Conservation (phyloP, 2,113 vertebrate species). For the Papio anubis region DNA sequence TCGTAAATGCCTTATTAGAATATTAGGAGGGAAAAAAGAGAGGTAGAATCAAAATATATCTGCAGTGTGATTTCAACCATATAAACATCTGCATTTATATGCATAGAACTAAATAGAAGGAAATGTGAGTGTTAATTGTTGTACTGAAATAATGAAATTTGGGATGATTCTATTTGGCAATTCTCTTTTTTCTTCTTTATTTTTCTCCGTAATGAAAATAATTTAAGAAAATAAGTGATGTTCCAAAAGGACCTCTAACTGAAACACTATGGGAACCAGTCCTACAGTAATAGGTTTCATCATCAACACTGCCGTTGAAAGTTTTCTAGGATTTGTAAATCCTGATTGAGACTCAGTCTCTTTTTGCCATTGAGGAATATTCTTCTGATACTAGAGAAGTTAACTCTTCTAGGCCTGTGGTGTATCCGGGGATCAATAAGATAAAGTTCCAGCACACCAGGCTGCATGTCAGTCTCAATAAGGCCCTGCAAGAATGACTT, state of each 20-base stretch:
- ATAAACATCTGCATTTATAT: background rate
- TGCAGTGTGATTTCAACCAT: background rate
- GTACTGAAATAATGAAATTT: background rate
- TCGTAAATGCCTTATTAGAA: background rate
- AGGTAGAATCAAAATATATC: background rate
- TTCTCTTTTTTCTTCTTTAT: background rate
- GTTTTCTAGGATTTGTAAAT: slow-evolving; percentile 18
- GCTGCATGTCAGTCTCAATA: background rate
- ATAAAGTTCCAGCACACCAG: background rate
- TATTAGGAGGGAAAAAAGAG: background rate
- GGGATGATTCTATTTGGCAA: background rate
- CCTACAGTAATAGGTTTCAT: slow-evolving; percentile 61
- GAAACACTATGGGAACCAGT: slow-evolving; percentile 57
- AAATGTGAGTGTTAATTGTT: background rate
- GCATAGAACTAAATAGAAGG: background rate
- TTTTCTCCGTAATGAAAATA: slow-evolving; percentile 58
- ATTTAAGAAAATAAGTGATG: slow-evolving; percentile 29
- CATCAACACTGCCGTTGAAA: background rate
- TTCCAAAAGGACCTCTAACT: slow-evolving; percentile 39
- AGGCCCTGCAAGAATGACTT: background rate
- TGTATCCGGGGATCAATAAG: background rate
- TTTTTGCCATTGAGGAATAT: background rate
- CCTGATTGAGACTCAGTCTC: background rate
- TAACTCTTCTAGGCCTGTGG: background rate
- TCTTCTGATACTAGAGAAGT: background rate